Percentiles rank a stretch among this genome's conserved stretches.
Evolutionary conservation across 1,140 invertebrate species (phyloP).

Genomic region (Mamestra configurata): DNA sequence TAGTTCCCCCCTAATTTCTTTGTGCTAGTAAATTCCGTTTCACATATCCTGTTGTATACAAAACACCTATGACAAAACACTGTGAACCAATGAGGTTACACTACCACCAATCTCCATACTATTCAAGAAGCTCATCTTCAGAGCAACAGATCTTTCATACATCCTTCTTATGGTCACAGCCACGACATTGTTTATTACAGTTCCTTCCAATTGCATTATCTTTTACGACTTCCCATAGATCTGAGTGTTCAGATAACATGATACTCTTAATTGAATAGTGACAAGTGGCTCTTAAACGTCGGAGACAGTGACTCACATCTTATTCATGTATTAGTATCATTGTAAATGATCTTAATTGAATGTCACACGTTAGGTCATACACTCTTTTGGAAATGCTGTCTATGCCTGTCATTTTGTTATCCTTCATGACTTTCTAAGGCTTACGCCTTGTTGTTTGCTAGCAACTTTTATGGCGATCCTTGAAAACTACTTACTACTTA

Average conservation of each 20-base stretch:
- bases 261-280: slow-evolving; percentile 19
- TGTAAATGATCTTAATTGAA: slow-evolving; percentile 18
- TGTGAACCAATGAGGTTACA: no score
- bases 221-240: not conserved
- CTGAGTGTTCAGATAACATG: not conserved
- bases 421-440: no score
- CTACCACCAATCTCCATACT: no score
- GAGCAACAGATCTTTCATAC: no score
- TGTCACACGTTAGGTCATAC: not conserved
- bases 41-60: no score
- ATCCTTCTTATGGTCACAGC: not conserved
- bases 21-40: no score
- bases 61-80: no score
- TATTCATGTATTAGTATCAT: slow-evolving; percentile 8
- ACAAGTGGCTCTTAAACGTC: not conserved
- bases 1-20: no score
- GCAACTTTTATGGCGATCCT: no score
- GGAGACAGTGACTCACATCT: slow-evolving; percentile 7
- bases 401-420: not conserved
- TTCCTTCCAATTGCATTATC: not conserved
- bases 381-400: not conserved
- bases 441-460: no score
- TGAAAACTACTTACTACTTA: no score
- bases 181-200: not conserved
- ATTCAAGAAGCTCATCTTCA: no score